Evolutionary conservation across 1,140 invertebrate species (phyloP), one percentile per base, ranked within the genome.

Genomic region (Philopotamus ludificatus): DNA sequence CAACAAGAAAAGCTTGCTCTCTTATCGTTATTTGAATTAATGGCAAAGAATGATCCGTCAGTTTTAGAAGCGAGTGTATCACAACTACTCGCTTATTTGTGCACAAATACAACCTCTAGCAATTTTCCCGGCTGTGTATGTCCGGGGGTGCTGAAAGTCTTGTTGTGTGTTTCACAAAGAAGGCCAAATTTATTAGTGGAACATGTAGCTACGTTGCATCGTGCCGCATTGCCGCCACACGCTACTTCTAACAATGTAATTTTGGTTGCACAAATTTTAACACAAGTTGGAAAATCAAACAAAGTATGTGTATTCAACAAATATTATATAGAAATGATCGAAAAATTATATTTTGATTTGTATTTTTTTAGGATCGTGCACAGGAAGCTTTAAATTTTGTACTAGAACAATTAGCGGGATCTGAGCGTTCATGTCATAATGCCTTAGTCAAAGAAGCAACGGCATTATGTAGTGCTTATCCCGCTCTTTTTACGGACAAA

Each of bases 1-100:
- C 84, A 86, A 47, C 84, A 88, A 66, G 94, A 96, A 77, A 91
- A 91, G 77, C 82, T 90, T 66, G 90, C 90, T 8, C 78, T 97
- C 1, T 82, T 96, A 21, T 86, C 89, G 69, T 78, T 96, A 23
- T 92, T 93, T 74, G 84, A 87, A 34, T 81, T 91, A 55, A 90
- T 95, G 45, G 92, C 91, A 0, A 88, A 87, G 66, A 84, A 89
- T 66, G 88, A 91, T 72, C 89, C 92, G 10, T 83, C 85, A 42
- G 89, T 91, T 74, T 75, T 94, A 41, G 87, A 91, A 76, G 85
- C 88, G 0, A 89, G 88, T 73, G 81, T 94, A 21, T 85, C 88
- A 1, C 88, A 92, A 74, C 78, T 94, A 41, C 84, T 88, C 69
- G 86, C 89, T n/a, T 91, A 89, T 72, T 73, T 81, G 65, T 81